phyloP scores from a whole-genome alignment of 2,797 vertebrate species.

The Trichosurus vulpecula region DNA sequence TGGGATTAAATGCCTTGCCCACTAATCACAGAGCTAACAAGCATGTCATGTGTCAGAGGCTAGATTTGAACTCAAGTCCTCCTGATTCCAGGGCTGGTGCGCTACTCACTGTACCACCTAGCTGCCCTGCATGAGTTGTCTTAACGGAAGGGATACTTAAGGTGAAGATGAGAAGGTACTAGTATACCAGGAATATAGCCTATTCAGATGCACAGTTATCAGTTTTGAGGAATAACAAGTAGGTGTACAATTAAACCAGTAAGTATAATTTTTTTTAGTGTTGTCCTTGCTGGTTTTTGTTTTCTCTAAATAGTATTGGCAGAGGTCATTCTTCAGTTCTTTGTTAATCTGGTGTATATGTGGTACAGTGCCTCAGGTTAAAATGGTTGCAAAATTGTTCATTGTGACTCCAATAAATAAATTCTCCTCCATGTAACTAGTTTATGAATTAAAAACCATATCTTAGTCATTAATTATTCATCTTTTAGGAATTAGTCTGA shows the following conservation, averaged over 20 bases:
- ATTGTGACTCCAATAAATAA: neutral
- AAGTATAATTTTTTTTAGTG: neutral
- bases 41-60: no score
- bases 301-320: neutral
- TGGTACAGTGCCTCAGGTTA: neutral
- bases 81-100: no score
- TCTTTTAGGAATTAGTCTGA: neutral
- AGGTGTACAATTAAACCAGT: neutral
- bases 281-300: neutral
- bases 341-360: neutral
- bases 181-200: neutral
- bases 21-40: no score
- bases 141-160: neutral
- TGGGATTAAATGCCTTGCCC: no score
- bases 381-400: neutral
- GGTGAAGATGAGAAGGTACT: neutral
- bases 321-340: neutral
- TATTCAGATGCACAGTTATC: neutral
- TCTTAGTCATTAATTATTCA: neutral
- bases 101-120: no score
- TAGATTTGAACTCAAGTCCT: no score
- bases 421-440: neutral
- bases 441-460: neutral
- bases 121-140: neutral
- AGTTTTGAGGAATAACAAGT: neutral